Evolutionary conservation across 2,113 vertebrate species (phyloP).

Genomic region (Nipponia nippon): DNA sequence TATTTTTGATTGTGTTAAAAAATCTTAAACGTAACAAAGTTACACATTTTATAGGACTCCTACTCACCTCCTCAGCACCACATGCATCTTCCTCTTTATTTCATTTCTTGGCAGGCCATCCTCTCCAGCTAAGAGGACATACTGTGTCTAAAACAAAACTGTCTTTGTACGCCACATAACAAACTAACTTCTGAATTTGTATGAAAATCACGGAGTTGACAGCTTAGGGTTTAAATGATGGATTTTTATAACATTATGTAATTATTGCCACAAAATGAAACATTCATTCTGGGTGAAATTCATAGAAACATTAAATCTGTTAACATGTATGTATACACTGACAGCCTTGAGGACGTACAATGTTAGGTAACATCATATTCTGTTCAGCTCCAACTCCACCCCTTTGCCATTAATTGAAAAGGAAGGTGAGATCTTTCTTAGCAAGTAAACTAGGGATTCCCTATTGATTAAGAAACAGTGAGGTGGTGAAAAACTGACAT

Average conservation of each 20-base stretch:
- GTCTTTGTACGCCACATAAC: background rate
- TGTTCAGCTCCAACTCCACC: background rate
- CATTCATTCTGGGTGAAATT: background rate
- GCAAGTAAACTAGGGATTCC: background rate
- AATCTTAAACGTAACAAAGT: background rate
- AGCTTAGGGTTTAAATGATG: background rate
- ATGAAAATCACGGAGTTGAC: background rate
- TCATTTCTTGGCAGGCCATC: slow-evolving; percentile 16
- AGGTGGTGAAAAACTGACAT: background rate
- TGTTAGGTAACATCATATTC: background rate
- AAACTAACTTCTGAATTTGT: background rate
- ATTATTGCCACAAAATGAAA: background rate
- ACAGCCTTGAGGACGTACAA: background rate
- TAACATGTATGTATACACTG: background rate
- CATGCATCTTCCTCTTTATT: slow-evolving; percentile 13
- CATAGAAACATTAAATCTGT: background rate
- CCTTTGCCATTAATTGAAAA: background rate
- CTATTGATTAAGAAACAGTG: background rate
- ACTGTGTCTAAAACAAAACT: slow-evolving; percentile 20
- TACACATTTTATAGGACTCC: slow-evolving; percentile 16
- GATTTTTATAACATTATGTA: background rate
- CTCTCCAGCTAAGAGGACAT: slow-evolving; percentile 7
- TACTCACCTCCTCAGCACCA: slow-evolving; percentile 48
- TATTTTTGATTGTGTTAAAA: slow-evolving; percentile 10
- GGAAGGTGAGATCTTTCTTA: background rate